Percentiles rank a stretch among this genome's conserved stretches.
phyloP scores from a whole-genome alignment of 2,888 invertebrate species.

The Dynastes grantii region DNA sequence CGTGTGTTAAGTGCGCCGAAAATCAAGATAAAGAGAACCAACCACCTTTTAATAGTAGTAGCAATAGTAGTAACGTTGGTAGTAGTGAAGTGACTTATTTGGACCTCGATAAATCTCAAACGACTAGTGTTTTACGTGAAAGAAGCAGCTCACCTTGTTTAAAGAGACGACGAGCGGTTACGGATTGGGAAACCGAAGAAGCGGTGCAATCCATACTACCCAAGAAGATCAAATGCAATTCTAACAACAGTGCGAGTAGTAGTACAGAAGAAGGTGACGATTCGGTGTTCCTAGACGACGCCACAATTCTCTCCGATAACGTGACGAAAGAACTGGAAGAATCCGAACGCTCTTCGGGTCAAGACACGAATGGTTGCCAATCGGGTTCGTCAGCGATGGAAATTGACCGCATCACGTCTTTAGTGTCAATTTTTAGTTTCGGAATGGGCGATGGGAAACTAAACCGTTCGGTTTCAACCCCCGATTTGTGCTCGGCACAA shows the following conservation, averaged over 20 bases:
- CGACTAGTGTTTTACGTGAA: constrained; percentile 65
- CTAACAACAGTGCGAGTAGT: constrained; percentile 23
- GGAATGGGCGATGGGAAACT: constrained; percentile 68
- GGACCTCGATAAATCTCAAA: constrained; percentile 69
- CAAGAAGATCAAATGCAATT: constrained; percentile 66
- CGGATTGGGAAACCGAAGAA: constrained; percentile 74
- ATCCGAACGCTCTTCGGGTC: constrained; percentile 54
- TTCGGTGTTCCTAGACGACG: constrained; percentile 70
- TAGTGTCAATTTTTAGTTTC: constrained; percentile 76
- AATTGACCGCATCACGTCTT: constrained; percentile 75
- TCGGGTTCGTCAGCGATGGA: constrained; percentile 70
- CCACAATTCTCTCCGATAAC: constrained; percentile 67
- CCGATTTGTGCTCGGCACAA: constrained; percentile 73
- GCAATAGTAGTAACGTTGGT: constrained; percentile 53
- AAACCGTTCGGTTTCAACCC: constrained; percentile 72
- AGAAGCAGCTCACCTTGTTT: constrained; percentile 65
- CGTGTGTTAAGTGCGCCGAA: constrained; percentile 66
- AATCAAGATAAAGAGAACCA: constrained; percentile 71
- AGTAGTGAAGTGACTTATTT: constrained; percentile 69
- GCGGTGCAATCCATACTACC: constrained; percentile 73
- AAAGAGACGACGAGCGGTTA: constrained; percentile 71
- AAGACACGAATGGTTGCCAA: constrained; percentile 34
- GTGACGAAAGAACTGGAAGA: constrained; percentile 62
- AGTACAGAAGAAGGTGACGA: constrained; percentile 63
- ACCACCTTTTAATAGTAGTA: constrained; percentile 59